These are phyloP conservation scores for Oscheius sp. DNA, from an alignment of 2,888 invertebrate species.

Conservation along the genomic window DNA sequence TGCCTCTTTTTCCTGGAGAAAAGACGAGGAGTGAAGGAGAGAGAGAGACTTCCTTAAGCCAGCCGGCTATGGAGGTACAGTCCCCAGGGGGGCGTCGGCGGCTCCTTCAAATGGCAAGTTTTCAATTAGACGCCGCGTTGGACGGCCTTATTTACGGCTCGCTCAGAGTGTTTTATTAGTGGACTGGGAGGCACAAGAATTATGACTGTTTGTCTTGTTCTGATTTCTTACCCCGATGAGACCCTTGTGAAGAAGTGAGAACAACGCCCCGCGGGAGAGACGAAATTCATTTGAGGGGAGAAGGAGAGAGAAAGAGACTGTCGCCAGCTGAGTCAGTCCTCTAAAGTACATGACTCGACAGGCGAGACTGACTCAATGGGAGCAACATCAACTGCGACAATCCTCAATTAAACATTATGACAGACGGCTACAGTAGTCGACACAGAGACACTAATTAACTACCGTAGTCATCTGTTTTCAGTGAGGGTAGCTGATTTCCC, in stretches of 20 bases:
- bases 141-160: constrained; percentile 35
- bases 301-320: background rate
- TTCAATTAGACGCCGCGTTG: constrained; percentile 35
- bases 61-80: constrained; percentile 15
- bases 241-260: background rate
- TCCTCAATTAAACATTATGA: no score
- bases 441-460: constrained; percentile 24
- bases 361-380: no score
- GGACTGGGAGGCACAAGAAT: constrained; percentile 61
- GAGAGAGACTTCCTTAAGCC: background rate
- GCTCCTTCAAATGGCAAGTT: constrained; percentile 40
- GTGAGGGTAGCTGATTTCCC: constrained; percentile 33
- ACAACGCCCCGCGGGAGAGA: constrained; percentile 23
- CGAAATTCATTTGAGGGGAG: constrained; percentile 14
- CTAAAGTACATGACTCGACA: background rate
- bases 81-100: constrained; percentile 33
- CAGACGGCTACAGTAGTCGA: background rate
- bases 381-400: no score
- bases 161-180: constrained; percentile 63
- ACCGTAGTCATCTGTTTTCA: constrained; percentile 24
- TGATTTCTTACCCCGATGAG: constrained; percentile 36
- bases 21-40: background rate
- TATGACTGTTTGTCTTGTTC: constrained; percentile 47
- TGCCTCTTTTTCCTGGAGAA: background rate
- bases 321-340: background rate